phyloP scores from a whole-genome alignment of 2,888 invertebrate species.

The Sisyra nigra region DNA sequence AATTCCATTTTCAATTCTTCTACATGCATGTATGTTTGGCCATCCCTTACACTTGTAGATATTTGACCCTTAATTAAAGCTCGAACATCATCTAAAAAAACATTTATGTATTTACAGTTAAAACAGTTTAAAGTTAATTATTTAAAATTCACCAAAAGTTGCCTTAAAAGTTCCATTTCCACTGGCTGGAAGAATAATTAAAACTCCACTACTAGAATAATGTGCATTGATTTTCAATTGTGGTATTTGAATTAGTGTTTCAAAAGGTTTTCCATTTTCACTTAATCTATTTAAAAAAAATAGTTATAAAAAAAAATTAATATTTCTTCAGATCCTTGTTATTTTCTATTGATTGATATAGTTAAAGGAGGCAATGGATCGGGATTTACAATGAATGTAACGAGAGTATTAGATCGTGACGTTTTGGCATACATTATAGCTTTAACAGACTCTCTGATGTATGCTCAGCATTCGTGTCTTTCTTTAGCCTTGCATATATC shows the following conservation, averaged over 20 bases:
- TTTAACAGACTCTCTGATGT: no score
- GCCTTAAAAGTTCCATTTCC: slow-evolving; percentile 55
- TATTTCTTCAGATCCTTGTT: no score
- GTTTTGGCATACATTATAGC: no score
- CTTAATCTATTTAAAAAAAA: slow-evolving; percentile 28
- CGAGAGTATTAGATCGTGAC: no score
- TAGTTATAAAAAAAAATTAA: slow-evolving; percentile 1
- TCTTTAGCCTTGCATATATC: no score
- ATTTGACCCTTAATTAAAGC: slow-evolving; percentile 41
- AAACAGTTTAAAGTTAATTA: not conserved
- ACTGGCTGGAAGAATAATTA: slow-evolving; percentile 52
- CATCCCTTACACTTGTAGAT: slow-evolving; percentile 27
- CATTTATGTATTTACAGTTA: not conserved
- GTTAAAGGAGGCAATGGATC: no score
- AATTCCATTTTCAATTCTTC: slow-evolving; percentile 43
- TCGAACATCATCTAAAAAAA: slow-evolving; percentile 34
- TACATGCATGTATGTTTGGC: slow-evolving; percentile 38
- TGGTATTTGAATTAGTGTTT: slow-evolving; percentile 46
- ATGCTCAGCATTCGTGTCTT: no score
- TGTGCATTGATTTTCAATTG: slow-evolving; percentile 44
- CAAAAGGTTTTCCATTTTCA: slow-evolving; percentile 45
- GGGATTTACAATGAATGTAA: no score
- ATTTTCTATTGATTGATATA: no score
- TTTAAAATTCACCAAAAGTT: slow-evolving; percentile 30
- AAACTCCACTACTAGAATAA: slow-evolving; percentile 50